A percentile compares a stretch with the other conserved stretches of the same genome.
phyloP scores from a whole-genome alignment of 2,797 vertebrate genomes.

The Ammospiza maritima region DNA sequence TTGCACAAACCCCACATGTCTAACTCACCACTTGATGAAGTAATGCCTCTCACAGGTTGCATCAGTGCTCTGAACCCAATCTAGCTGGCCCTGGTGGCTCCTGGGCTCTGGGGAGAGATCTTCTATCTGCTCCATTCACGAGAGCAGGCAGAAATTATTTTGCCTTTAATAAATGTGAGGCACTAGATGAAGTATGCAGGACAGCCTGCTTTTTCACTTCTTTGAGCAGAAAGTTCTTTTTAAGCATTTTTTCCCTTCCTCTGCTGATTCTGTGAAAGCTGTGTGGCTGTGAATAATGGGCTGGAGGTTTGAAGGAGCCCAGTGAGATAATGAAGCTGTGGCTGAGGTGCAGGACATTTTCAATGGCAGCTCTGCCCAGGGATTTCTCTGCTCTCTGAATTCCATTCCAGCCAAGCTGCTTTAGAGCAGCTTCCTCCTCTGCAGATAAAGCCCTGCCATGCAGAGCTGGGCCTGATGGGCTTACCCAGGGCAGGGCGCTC shows the following conservation, averaged over 20 bases:
- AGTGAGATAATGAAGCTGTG: conserved; percentile 69
- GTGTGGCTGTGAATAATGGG: conserved; percentile 55
- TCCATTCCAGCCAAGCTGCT: conserved; percentile 13
- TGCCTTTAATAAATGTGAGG: conserved; percentile 59
- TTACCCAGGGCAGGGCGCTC: neutral
- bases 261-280: conserved; percentile 68
- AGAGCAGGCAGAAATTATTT: conserved; percentile 62
- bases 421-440: neutral
- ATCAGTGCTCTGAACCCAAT: conserved; percentile 44
- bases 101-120: conserved; percentile 43
- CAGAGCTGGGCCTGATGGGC: conserved; percentile 2
- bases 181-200: conserved; percentile 28
- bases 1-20: neutral
- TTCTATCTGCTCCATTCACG: conserved; percentile 25
- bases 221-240: conserved; percentile 68
- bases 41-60: conserved; percentile 48
- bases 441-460: conserved; percentile 21
- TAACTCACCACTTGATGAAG: conserved; percentile 47
- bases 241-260: conserved; percentile 49
- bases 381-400: conserved; percentile 5
- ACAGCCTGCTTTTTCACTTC: conserved; percentile 65
- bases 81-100: conserved; percentile 45
- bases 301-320: conserved; percentile 57
- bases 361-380: conserved; percentile 4
- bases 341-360: conserved; percentile 13